Base-by-base conservation (phyloP, 2,888 invertebrate genomes). In the Heliconius charithonia region DNA sequence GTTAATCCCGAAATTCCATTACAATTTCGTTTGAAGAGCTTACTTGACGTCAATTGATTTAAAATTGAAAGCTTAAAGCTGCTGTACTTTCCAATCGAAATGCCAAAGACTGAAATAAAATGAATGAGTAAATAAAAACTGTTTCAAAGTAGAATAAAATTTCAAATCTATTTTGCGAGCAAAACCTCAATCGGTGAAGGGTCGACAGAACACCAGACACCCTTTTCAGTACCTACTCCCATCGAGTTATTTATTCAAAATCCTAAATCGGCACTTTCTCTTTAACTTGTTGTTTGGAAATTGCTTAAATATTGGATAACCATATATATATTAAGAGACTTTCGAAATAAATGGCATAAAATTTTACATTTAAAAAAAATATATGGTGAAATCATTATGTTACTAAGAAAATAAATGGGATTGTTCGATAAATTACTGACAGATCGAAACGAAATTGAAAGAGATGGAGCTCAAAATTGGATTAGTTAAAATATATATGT, bases 181-280 rank as follows among this genome's bases (percentile, higher is more conserved):
- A 45, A 51, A 70, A 76, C 70, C 71, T 76, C 76, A 29, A 41
- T 56, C 65, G 27, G 7, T 32, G 65, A 51, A 65, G 56, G 59
- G 16, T 63, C 74, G 19, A 62, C 41, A 37, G 37, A 37, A 37
- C 9, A 76, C 41, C 63, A 51, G 63, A 69, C 37, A 76, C 72
- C 80, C n/a, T 77, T 76, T 80, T 73, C 69, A 75, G 32, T 65
- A 37, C 37, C 37, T 37, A 56, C 66, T 4, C 62, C 59, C 67
- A 62, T 56, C 75, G 25, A 67, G 59, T 81, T 59, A 81, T 79
- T 81, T 81, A 78, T 81, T 81, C 74, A 81, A 78, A 81, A 75
- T 45, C 63, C 66, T 70, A 81, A 81, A 81, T 78, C 69, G 66
- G 41, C 51, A 72, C 75, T 80, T 78, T 74, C 65, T 37, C 66